Conservation (phyloP, 2,113 vertebrate genomes). For the Elgaria multicarinata region DNA sequence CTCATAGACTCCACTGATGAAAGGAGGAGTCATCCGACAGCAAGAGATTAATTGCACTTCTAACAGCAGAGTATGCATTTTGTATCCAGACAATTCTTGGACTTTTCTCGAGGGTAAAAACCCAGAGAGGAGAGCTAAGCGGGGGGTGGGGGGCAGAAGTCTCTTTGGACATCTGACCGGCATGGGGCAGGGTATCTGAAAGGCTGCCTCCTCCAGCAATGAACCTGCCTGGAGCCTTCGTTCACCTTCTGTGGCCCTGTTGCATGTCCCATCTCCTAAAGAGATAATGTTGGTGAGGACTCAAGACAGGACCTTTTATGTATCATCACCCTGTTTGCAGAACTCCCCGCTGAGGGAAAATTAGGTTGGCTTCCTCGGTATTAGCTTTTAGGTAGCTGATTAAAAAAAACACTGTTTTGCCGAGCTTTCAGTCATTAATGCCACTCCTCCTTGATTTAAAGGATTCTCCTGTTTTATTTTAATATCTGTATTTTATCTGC, state of each 20-base stretch:
- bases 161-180: neutral
- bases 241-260: neutral
- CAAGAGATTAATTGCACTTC: neutral
- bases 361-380: no score
- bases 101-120: neutral
- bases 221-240: neutral
- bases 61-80: neutral
- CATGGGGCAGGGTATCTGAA: neutral
- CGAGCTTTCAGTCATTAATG: no score
- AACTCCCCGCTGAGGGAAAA: no score
- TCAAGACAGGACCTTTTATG: neutral
- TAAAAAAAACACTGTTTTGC: no score
- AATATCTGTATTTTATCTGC: no score
- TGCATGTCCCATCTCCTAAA: neutral
- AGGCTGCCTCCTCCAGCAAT: neutral
- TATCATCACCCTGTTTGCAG: neutral
- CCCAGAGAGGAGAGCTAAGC: no score
- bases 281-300: neutral
- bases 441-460: no score
- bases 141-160: neutral
- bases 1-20: neutral
- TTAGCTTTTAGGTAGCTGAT: no score
- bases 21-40: neutral
- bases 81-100: neutral
- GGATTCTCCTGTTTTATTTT: no score